Evolutionary conservation across 2,113 vertebrate genomes (phyloP).

Genomic region (Cyanoderma ruficeps): DNA sequence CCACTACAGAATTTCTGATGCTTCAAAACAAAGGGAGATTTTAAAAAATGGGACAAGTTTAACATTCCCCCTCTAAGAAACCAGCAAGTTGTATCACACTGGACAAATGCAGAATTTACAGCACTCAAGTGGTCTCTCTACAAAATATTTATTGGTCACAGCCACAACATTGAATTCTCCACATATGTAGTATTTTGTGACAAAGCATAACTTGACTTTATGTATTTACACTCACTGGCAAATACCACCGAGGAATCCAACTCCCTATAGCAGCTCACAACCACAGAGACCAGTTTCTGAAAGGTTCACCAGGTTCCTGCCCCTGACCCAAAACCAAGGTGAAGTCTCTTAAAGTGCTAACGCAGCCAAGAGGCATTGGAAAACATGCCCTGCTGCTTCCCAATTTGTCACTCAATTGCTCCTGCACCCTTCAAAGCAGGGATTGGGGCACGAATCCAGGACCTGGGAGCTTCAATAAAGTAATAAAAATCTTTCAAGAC

Average conservation of each 20-base stretch:
- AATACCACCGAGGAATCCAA: background rate
- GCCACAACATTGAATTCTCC: constrained; percentile 35
- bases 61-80: background rate
- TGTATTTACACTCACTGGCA: constrained; percentile 28
- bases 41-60: background rate
- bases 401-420: background rate
- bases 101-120: background rate
- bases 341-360: constrained; percentile 51
- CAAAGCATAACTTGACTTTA: constrained; percentile 18
- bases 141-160: constrained; percentile 65
- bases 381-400: background rate
- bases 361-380: background rate
- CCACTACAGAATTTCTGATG: background rate
- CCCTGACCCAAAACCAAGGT: background rate
- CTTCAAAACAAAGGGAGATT: background rate
- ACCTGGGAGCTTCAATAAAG: background rate
- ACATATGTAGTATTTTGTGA: background rate
- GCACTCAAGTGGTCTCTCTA: constrained; percentile 12
- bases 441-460: background rate
- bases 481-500: background rate
- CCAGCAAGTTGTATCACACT: background rate
- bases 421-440: background rate
- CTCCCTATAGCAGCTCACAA: background rate
- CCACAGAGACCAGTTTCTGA: background rate
- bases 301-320: background rate